Evolutionary conservation across 2,113 vertebrate genomes (phyloP).

Genomic region (Anser cygnoides): DNA sequence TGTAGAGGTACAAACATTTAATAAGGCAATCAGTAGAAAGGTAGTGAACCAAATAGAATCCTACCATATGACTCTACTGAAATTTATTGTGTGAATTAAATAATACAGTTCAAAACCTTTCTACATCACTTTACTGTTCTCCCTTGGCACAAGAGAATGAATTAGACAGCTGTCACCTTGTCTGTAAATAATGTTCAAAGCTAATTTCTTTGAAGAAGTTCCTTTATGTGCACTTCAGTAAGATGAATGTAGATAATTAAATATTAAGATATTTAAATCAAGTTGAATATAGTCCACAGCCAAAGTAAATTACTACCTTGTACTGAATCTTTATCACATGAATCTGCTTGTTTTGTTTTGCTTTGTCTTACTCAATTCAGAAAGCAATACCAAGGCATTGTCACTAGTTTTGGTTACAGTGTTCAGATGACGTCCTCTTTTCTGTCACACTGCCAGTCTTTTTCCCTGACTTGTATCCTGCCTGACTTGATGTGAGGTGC

Average conservation of each 20-base stretch:
- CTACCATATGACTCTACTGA: neutral
- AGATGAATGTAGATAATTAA: slow-evolving; percentile 53
- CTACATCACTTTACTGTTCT: slow-evolving; percentile 56
- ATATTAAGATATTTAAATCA: slow-evolving; percentile 71
- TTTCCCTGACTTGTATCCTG: neutral
- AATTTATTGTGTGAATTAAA: slow-evolving; percentile 61
- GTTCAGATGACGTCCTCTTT: neutral
- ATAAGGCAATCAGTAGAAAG: slow-evolving; percentile 1
- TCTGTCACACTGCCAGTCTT: neutral
- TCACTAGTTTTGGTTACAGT: neutral
- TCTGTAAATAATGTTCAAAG: slow-evolving; percentile 71
- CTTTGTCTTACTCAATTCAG: neutral
- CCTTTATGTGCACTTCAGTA: slow-evolving; percentile 42
- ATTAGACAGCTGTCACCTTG: slow-evolving; percentile 64
- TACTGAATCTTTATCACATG: neutral
- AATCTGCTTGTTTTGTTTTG: neutral
- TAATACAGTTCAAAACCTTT: slow-evolving; percentile 66
- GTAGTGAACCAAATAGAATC: neutral
- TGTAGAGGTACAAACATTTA: neutral
- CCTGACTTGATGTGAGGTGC: neutral
- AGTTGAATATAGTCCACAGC: slow-evolving; percentile 5
- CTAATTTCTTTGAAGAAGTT: slow-evolving; percentile 58
- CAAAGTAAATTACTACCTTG: slow-evolving; percentile 42
- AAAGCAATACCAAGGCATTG: neutral
- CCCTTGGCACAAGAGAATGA: slow-evolving; percentile 36